Evolutionary conservation across 2,797 vertebrate genomes (phyloP).

Genomic region (Eurystomus glaucurus): DNA sequence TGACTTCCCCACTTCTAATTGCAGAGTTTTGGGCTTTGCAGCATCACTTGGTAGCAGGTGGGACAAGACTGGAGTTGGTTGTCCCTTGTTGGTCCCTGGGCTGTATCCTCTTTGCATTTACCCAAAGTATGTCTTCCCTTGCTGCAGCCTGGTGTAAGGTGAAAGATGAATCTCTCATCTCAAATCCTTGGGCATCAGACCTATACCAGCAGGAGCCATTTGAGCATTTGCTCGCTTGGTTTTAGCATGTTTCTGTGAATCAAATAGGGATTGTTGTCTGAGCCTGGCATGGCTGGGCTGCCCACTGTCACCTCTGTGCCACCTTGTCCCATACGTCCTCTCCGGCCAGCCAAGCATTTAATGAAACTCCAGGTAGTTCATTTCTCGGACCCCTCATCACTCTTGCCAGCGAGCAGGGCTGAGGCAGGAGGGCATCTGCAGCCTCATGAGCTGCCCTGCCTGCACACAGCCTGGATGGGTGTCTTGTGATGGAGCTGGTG

Average conservation of each 20-base stretch:
- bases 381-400: neutral
- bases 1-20: neutral
- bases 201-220: fast-evolving
- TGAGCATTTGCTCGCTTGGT: neutral
- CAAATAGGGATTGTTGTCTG: neutral
- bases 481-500: fast-evolving
- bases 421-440: neutral
- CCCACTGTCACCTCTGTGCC: neutral
- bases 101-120: neutral
- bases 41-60: fast-evolving
- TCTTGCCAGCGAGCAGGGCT: neutral
- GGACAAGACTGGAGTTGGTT: neutral
- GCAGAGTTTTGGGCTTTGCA: neutral
- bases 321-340: neutral
- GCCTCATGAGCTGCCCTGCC: fast-evolving
- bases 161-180: neutral
- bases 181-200: neutral
- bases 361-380: neutral
- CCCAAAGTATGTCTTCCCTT: fast-evolving
- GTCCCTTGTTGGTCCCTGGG: neutral
- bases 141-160: fast-evolving
- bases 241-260: neutral
- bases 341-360: neutral
- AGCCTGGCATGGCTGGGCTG: neutral
- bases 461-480: fast-evolving